Base-by-base conservation (phyloP, 2,797 vertebrate species). In the Sebastes trivittatus region DNA sequence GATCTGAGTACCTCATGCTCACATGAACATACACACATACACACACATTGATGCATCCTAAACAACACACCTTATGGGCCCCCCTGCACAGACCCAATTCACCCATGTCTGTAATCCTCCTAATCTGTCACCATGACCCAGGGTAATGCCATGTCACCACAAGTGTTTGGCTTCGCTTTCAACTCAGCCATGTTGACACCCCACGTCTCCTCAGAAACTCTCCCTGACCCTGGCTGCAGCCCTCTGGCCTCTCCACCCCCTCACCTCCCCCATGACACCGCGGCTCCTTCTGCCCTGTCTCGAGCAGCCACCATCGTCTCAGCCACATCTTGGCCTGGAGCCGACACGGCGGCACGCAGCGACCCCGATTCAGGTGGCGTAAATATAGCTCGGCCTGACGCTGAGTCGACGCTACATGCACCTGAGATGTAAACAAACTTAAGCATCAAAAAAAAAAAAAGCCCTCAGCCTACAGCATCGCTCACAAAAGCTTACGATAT, bases 341-440 rank as follows among this genome's bases (percentile, higher is more conserved):
- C 92, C 80, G 76, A 87, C 75, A 55, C 58, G 16, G 2, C 58
- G 6, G 77, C 25, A 30, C 62, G n/a, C 79, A 52, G 81, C 81
- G n/a, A 14, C 81, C 82, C 85, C n/a, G 64, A 79, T 82, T 87
- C 88, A 90, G 91, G 92, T 85, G 83, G 87, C 72, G 67, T 87
- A 81, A 92, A 89, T 80, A 73, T 74, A 88, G 87, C 84, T 60
- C 18, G 34, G 73, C 71, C 80, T 93, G 92, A 93, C 87, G 86
- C 83, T 56, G 92, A 86, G 84, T 83, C 9, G 86, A 87, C 83
- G 34, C 81, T 63, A 59, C 83, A 61, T 82, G 88, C 89, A 90
- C 90, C 89, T 93, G 91, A 89, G 90, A 94, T 90, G 88, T 90
- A 94, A 94, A 94, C 87, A 92, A 91, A 93, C 77, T 79, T 88